Conservation (phyloP, 2,113 vertebrate genomes). For the Sylvilagus bachmani region DNA sequence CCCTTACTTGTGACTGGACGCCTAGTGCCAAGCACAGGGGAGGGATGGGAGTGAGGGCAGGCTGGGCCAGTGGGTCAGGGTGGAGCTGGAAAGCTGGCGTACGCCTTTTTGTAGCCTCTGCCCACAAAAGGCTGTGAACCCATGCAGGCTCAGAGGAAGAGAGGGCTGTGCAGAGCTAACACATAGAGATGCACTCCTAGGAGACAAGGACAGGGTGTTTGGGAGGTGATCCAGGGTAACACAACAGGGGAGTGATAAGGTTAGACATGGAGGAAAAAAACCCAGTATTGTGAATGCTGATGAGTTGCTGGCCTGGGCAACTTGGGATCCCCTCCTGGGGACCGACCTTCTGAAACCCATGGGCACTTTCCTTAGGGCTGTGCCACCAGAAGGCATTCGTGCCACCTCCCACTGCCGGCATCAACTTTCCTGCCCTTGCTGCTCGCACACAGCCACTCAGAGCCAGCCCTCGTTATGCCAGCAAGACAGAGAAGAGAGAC, state of each 20-base stretch:
- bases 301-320: background rate
- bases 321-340: background rate
- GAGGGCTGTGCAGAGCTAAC: background rate
- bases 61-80: background rate
- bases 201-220: background rate
- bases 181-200: background rate
- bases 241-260: background rate
- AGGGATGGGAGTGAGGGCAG: too few species aligned
- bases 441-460: background rate
- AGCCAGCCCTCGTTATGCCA: background rate
- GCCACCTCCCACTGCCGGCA: background rate
- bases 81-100: background rate
- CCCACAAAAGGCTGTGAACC: background rate
- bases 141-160: background rate
- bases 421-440: background rate
- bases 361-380: background rate
- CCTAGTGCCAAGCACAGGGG: background rate
- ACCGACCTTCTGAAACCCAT: background rate
- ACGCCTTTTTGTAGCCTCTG: background rate
- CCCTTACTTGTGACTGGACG: background rate
- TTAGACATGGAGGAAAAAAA: background rate
- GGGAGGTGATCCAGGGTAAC: background rate
- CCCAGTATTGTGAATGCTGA: background rate
- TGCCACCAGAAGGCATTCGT: background rate
- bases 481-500: background rate